A percentile compares a stretch with the other conserved stretches of the same genome.
These are phyloP conservation scores for Cyprinodon variegatus DNA, from an alignment of 2,113 vertebrate genomes.

Conservation along the genomic window DNA sequence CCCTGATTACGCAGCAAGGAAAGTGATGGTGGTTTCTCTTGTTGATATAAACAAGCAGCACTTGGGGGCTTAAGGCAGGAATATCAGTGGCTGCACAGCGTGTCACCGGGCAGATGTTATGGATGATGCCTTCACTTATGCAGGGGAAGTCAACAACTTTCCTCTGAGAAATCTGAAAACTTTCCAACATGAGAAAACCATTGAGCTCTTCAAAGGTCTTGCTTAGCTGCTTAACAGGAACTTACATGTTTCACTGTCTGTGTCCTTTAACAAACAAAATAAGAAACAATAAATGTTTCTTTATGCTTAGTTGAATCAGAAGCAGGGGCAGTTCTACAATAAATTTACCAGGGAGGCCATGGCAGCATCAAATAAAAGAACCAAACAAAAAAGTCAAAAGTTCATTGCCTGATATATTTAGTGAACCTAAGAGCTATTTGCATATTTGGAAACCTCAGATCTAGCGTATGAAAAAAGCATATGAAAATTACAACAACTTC, in stretches of 20 bases:
- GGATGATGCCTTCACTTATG: not conserved
- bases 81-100: not conserved
- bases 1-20: constrained; percentile 49
- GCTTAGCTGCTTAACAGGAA: not conserved
- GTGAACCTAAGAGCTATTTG: no score
- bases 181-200: not conserved
- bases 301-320: no score
- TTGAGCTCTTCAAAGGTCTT: not conserved
- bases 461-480: no score
- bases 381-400: no score
- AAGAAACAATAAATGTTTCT: not conserved
- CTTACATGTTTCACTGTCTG: not conserved
- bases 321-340: no score
- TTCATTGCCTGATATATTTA: no score
- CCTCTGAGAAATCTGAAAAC: constrained; percentile 9
- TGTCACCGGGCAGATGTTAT: constrained; percentile 5
- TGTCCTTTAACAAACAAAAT: not conserved
- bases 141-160: not conserved
- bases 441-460: no score
- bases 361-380: no score
- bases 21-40: constrained; percentile 45
- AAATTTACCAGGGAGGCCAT: no score
- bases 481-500: no score
- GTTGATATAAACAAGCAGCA: constrained; percentile 46
- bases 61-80: constrained; percentile 6